A percentile compares a stretch with the other conserved stretches of the same genome.
phyloP scores from a whole-genome alignment of 2,113 vertebrate genomes.

The Terrapene triunguis region DNA sequence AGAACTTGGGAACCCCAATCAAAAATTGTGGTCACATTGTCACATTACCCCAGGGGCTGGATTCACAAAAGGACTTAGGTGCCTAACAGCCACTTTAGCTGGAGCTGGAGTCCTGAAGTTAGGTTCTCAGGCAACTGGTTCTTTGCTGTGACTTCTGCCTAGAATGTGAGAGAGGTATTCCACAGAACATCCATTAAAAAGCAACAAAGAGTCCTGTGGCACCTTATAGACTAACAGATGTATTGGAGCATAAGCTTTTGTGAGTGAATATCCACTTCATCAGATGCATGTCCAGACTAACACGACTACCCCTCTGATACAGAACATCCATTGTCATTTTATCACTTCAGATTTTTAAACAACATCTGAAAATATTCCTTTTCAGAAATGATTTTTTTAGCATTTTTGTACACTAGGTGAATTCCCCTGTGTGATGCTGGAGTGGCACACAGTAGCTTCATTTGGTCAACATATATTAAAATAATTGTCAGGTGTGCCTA shows the following conservation, averaged over 20 bases:
- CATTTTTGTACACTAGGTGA: neutral
- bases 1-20: neutral
- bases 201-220: no score
- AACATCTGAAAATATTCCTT: neutral
- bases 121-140: neutral
- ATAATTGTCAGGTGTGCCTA: neutral
- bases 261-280: no score
- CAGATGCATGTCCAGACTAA: no score
- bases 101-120: neutral
- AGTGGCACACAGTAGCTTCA: neutral
- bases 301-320: neutral
- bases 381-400: neutral
- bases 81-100: neutral
- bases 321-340: neutral
- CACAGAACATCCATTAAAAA: neutral
- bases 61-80: neutral
- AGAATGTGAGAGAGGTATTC: neutral
- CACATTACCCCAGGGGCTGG: neutral
- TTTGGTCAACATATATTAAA: neutral
- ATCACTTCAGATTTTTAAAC: neutral
- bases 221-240: no score
- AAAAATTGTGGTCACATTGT: neutral
- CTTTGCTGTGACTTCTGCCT: neutral
- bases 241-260: no score
- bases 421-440: fast-evolving